Percentiles rank a stretch among this genome's conserved stretches.
phyloP scores from a whole-genome alignment of 2,797 vertebrate genomes.

The Malacoraja senta region DNA sequence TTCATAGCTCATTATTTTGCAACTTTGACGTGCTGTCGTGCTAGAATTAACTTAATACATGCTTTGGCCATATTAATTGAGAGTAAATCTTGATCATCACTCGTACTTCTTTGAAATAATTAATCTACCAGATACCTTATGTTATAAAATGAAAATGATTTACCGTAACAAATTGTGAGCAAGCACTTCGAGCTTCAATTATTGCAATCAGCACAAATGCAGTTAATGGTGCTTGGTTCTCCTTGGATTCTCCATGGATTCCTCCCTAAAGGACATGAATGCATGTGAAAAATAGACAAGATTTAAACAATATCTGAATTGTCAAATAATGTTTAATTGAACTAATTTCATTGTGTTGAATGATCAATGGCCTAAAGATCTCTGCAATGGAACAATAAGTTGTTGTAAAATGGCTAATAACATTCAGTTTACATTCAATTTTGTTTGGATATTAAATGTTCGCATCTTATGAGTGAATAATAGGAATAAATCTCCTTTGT shows the following conservation, averaged over 20 bases:
- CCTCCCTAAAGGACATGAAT: constrained; percentile 50
- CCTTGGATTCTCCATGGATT: constrained; percentile 42
- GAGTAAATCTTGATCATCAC: no score
- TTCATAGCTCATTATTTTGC: no score
- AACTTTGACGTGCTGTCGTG: no score
- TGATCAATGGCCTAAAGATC: background rate
- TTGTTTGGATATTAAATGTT: no score
- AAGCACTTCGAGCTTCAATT: constrained; percentile 59
- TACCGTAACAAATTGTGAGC: constrained; percentile 58
- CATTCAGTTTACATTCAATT: no score
- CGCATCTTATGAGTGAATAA: no score
- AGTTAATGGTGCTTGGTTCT: constrained; percentile 65
- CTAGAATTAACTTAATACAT: no score
- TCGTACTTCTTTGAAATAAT: background rate
- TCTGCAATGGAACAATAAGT: background rate
- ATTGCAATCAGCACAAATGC: constrained; percentile 75
- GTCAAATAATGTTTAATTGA: background rate
- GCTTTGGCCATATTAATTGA: no score
- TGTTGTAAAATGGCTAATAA: no score
- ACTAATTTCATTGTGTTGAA: background rate
- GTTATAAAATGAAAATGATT: constrained; percentile 45
- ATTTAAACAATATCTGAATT: no score
- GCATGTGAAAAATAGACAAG: background rate
- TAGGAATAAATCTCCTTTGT: no score
- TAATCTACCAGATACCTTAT: background rate